These are phyloP conservation scores for Aphelinus certus DNA, from an alignment of 1,140 invertebrate genomes.

Conservation along the genomic window DNA sequence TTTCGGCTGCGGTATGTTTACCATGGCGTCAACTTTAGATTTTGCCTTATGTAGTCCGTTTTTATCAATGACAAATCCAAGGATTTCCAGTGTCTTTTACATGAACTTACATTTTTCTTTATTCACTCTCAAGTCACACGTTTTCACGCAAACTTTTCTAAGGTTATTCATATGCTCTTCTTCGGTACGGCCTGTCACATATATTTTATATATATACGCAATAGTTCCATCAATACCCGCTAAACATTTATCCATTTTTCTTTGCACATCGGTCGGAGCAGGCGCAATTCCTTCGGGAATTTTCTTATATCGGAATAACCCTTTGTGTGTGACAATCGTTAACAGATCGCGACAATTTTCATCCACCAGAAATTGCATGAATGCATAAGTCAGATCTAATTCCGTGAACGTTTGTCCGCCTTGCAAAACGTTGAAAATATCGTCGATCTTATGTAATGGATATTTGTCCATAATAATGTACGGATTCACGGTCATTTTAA, in stretches of 20 bases:
- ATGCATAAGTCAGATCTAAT: conserved; percentile 43
- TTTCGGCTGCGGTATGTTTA: conserved; percentile 33
- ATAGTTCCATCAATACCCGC: conserved; percentile 42
- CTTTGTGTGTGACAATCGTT: conserved; percentile 36
- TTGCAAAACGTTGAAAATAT: conserved; percentile 40
- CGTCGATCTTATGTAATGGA: conserved; percentile 41
- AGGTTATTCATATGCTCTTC: conserved; percentile 18
- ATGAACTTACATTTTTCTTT: conserved; percentile 46
- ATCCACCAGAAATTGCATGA: conserved; percentile 2
- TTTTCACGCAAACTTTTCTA: conserved; percentile 17
- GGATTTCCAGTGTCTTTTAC: conserved; percentile 40
- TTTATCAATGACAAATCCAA: conserved; percentile 45
- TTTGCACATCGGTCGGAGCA: conserved; percentile 61
- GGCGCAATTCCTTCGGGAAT: conserved; percentile 49
- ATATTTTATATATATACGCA: conserved; percentile 15
- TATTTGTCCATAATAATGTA: conserved; percentile 25
- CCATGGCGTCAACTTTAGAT: conserved; percentile 43
- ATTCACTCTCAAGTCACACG: conserved; percentile 35
- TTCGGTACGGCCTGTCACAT: not conserved
- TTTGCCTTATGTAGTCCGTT: conserved; percentile 46
- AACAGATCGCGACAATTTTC: conserved; percentile 9
- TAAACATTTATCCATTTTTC: conserved; percentile 56
- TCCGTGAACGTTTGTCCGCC: conserved; percentile 34
- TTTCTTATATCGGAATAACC: conserved; percentile 45
- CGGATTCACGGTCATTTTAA: too few species aligned